These are phyloP conservation scores for Troglohyphantes excavatus DNA, from an alignment of 2,888 invertebrate genomes.

Conservation along the genomic window DNA sequence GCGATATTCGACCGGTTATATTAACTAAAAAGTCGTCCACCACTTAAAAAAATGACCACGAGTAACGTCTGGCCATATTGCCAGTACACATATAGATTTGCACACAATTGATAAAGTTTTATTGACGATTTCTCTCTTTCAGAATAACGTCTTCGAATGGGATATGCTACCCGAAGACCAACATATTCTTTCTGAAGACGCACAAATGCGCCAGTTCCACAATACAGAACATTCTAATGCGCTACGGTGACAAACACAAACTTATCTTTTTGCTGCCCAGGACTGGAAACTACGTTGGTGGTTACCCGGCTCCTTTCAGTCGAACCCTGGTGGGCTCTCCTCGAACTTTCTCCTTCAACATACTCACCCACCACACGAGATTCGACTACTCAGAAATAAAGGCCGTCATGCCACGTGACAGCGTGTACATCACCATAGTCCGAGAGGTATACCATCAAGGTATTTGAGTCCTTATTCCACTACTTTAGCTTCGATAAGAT, in stretches of 20 bases:
- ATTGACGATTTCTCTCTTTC: constrained; percentile 1
- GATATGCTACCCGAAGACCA: constrained; percentile 79
- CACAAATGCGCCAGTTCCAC: constrained; percentile 82
- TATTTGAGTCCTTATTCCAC: constrained; percentile 80
- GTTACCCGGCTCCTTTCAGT: constrained; percentile 80
- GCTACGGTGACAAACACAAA: constrained; percentile 80
- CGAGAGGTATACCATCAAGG: constrained; percentile 79
- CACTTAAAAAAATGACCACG: no score
- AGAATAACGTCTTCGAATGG: constrained; percentile 43
- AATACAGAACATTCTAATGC: constrained; percentile 81
- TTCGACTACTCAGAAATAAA: constrained; percentile 76
- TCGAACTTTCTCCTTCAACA: constrained; percentile 74
- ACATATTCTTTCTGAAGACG: constrained; percentile 81
- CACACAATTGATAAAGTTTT: no score
- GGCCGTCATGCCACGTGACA: constrained; percentile 79
- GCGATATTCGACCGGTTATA: no score
- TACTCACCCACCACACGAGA: constrained; percentile 80
- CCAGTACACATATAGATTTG: no score
- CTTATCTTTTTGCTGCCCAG: constrained; percentile 81
- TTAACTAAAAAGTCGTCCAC: no score
- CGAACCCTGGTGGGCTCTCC: constrained; percentile 79
- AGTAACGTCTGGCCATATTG: no score
- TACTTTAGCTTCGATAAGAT: constrained; percentile 80
- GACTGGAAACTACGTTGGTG: constrained; percentile 81
- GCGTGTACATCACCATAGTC: constrained; percentile 80